phyloP scores from a whole-genome alignment of 92 coral and sea anemone species.

The Palythoa heliodiscus region DNA sequence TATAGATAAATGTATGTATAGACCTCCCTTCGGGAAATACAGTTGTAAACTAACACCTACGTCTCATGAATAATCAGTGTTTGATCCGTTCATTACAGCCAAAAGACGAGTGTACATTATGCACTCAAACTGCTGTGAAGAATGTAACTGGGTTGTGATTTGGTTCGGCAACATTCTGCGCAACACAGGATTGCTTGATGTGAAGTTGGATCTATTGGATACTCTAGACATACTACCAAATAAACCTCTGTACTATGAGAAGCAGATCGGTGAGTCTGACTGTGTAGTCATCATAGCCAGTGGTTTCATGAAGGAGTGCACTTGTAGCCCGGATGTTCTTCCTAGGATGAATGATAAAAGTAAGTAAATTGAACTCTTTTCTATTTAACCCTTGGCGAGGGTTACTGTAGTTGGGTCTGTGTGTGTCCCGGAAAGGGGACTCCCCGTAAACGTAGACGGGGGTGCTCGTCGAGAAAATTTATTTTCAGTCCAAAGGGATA shows the following conservation, averaged over 20 bases:
- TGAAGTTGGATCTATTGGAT: not conserved
- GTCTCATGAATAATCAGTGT: not conserved
- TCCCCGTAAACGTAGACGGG: no score
- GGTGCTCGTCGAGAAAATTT: no score
- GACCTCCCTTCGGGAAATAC: no score
- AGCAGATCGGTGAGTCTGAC: not conserved
- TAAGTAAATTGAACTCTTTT: not conserved
- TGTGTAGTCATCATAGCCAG: not conserved
- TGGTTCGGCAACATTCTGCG: constrained; percentile 67
- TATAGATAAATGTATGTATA: no score
- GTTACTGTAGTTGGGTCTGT: no score
- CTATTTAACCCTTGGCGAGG: not conserved
- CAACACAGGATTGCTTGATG: constrained; percentile 46
- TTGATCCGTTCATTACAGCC: not conserved
- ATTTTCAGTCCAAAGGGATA: no score
- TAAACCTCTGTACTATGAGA: constrained; percentile 3
- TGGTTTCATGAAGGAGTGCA: not conserved
- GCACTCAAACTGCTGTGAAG: constrained; percentile 80
- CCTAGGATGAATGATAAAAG: not conserved
- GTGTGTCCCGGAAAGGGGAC: no score
- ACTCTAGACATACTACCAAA: not conserved
- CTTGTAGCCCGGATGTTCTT: not conserved
- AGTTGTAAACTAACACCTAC: no score
- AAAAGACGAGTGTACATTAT: constrained; percentile 65
- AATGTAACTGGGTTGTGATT: constrained; percentile 72